Percentiles rank a stretch among this genome's conserved stretches.
These are phyloP conservation scores for Cinclus cinclus DNA, from an alignment of 2,113 vertebrate genomes.

Conservation along the genomic window DNA sequence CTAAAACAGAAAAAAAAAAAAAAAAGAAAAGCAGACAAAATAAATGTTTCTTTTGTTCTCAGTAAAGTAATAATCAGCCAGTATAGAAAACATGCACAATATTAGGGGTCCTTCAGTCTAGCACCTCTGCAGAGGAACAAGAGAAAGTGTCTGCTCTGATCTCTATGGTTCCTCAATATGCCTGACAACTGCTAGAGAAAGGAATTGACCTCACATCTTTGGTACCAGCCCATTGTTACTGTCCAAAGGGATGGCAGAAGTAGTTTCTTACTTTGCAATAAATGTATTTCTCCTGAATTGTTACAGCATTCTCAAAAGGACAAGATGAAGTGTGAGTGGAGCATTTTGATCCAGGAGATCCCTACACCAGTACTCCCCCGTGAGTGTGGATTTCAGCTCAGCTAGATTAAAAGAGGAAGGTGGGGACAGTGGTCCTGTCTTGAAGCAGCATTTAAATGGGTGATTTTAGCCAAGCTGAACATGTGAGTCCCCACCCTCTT, in stretches of 20 bases:
- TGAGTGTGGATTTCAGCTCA: background rate
- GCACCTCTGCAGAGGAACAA: background rate
- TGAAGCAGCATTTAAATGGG: background rate
- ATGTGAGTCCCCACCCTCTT: fast-evolving
- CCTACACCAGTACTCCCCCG: background rate
- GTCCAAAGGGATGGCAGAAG: background rate
- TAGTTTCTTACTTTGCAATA: background rate
- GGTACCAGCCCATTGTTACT: background rate
- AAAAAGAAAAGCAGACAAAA: background rate
- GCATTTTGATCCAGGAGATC: background rate
- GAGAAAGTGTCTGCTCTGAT: background rate
- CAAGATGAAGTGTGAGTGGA: background rate
- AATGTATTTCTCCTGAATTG: background rate
- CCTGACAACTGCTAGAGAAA: background rate
- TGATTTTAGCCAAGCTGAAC: background rate
- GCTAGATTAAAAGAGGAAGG: background rate
- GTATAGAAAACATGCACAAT: background rate
- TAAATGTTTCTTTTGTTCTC: background rate
- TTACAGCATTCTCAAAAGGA: background rate
- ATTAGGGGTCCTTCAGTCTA: background rate
- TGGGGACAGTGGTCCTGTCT: background rate
- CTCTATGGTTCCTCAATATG: background rate
- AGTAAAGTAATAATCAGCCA: background rate
- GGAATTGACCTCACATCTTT: background rate
- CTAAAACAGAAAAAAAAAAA: background rate